phyloP scores from a whole-genome alignment of 1,140 invertebrate species.

The Eubasilissa regina region DNA sequence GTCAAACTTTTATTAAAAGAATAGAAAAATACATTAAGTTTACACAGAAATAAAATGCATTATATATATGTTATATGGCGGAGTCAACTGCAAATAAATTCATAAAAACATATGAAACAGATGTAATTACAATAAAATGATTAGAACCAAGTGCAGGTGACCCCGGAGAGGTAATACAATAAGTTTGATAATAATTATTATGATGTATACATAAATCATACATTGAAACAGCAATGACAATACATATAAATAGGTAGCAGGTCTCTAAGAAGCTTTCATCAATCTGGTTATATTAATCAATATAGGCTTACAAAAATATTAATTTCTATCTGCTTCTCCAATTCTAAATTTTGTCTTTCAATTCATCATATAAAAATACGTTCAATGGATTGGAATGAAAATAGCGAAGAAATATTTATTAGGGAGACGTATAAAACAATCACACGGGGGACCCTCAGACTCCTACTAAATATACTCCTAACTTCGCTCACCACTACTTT shows the following conservation, averaged over 20 bases:
- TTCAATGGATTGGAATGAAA: constrained; percentile 69
- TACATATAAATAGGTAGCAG: constrained; percentile 46
- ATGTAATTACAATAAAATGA: constrained; percentile 17
- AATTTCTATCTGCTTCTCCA: constrained; percentile 12
- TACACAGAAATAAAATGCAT: constrained; percentile 70
- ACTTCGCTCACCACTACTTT: constrained; percentile 63
- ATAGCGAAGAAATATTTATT: constrained; percentile 56
- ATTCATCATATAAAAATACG: constrained; percentile 71
- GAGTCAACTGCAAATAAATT: constrained; percentile 32
- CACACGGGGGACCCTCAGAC: constrained; percentile 63
- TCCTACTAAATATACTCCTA: constrained; percentile 63
- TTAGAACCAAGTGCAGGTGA: not conserved
- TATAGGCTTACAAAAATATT: constrained; percentile 50
- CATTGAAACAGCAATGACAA: constrained; percentile 23
- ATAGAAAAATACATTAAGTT: constrained; percentile 72
- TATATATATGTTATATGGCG: constrained; percentile 34
- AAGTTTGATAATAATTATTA: constrained; percentile 34
- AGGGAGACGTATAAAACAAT: constrained; percentile 46
- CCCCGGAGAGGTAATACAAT: constrained; percentile 37
- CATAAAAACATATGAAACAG: constrained; percentile 34
- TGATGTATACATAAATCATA: constrained; percentile 30
- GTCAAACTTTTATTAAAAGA: constrained; percentile 69
- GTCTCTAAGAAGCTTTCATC: constrained; percentile 33
- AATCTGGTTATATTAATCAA: constrained; percentile 17
- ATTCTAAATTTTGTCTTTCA: constrained; percentile 59